Base-by-base conservation (phyloP, 2,113 vertebrate genomes). In the Rhodinocichla rosea region DNA sequence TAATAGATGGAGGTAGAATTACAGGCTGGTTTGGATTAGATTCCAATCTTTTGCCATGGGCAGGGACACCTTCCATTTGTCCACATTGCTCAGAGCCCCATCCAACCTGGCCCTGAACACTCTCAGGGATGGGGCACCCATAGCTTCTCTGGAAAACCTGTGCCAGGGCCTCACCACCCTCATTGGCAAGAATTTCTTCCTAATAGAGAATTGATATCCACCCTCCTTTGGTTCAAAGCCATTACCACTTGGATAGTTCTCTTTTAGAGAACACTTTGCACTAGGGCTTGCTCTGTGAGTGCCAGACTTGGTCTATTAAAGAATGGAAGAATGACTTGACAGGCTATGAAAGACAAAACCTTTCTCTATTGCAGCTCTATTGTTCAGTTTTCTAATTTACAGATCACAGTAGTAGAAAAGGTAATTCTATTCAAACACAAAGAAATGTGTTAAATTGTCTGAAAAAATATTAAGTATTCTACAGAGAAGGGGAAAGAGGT, bases 371-470 rank as follows among this genome's bases (percentile, higher is more conserved):
- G 70, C 63, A 83, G 52, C 42, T 90, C 44, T 56, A 80, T 95
- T 96, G 40, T 93, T 94, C 85, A 74, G 74, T 39, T 94, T 84
- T 94, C 73, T 88, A 95, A 92, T 95, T 94, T 95, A 77, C 42
- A 83, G 69, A 89, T 94, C 95, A 47, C 37, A 95, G 69, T 10
- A 76, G 56, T 17, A 90, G 57, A 70, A 95, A 92, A 95, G 33
- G 24, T 74, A 96, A 89, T 93, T 96, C 87, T 95, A 89, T 64
- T 96, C 68, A 95, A 79, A 95, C 73, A 89, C 49, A 92, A 83
- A 82, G 53, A 92, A 90, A 92, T 87, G 63, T 67, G 32, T 93
- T 95, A 93, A 94, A 97, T 94, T 94, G 22, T 56, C 81, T 79
- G 83, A 88, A 56, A 94, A 83, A 73, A 30, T 7, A 62, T 17